Conservation (phyloP, 2,888 invertebrate species). For the Cosmia trapezina region DNA sequence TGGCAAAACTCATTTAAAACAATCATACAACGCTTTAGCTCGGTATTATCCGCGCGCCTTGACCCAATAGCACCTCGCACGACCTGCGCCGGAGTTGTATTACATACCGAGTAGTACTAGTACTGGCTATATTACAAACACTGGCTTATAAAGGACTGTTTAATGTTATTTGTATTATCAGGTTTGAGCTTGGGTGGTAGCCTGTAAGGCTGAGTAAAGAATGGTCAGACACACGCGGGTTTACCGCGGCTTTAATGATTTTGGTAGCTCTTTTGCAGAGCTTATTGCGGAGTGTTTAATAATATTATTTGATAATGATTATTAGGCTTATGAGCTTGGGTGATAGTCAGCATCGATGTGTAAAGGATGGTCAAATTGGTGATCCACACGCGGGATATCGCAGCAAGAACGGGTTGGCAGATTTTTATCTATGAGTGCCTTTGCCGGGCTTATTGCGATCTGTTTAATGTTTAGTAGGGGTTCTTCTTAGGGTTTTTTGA, state of each 20-base stretch:
- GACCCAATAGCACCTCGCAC: slow-evolving; percentile 58
- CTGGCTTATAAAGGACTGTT: slow-evolving; percentile 11
- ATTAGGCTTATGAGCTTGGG: not conserved
- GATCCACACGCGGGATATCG: not conserved
- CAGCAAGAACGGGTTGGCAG: not conserved
- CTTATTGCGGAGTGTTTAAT: not conserved
- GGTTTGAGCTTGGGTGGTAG: no score
- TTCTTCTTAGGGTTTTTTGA: not conserved
- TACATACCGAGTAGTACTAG: slow-evolving; percentile 45
- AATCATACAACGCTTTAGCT: slow-evolving; percentile 55
- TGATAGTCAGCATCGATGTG: not conserved
- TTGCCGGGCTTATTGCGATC: not conserved
- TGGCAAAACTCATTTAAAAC: slow-evolving; percentile 63
- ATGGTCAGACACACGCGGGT: no score
- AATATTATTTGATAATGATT: slow-evolving; percentile 24
- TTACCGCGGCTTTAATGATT: no score
- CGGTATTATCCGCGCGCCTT: slow-evolving; percentile 51
- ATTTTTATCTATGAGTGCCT: not conserved
- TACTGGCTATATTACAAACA: slow-evolving; percentile 33
- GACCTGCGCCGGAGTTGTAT: slow-evolving; percentile 49
- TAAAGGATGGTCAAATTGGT: not conserved
- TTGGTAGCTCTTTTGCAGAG: no score
- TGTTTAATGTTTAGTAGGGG: not conserved
- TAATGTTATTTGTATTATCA: not conserved
- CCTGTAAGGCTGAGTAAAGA: no score